A percentile compares a stretch with the other conserved stretches of the same genome.
These are phyloP conservation scores for Puma concolor DNA, from an alignment of 2,113 vertebrate species.

Conservation along the genomic window DNA sequence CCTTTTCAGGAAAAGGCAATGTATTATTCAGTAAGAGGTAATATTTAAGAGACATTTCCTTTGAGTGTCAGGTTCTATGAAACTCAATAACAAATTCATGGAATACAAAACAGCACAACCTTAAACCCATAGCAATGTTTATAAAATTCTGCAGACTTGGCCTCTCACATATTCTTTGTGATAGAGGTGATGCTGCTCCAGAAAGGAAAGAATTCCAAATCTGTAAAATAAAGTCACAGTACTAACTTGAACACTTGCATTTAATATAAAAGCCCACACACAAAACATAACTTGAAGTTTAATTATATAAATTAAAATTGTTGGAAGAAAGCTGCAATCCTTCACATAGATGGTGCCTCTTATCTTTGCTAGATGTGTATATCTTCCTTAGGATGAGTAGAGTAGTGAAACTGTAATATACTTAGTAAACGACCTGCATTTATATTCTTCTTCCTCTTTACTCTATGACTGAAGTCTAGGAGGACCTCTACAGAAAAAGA, in stretches of 20 bases:
- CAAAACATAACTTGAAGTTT: slow-evolving; percentile 6
- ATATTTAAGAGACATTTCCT: slow-evolving; percentile 60
- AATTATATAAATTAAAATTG: slow-evolving; percentile 42
- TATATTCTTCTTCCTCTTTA: not conserved
- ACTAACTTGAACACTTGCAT: slow-evolving; percentile 25
- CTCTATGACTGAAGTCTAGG: not conserved
- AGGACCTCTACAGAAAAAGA: slow-evolving; percentile 31
- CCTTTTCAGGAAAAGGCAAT: not conserved
- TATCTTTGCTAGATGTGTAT: slow-evolving; percentile 1
- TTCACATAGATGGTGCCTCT: slow-evolving; percentile 22
- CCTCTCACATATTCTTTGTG: not conserved
- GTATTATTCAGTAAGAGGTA: slow-evolving; percentile 62
- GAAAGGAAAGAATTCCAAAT: not conserved
- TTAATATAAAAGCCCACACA: slow-evolving; percentile 19
- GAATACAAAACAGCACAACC: slow-evolving; percentile 39
- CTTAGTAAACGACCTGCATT: slow-evolving; percentile 22
- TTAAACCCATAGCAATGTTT: not conserved
- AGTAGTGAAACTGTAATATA: not conserved
- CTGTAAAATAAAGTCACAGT: slow-evolving; percentile 18
- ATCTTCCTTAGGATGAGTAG: not conserved
- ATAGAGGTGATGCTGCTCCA: not conserved
- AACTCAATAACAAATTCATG: slow-evolving; percentile 41
- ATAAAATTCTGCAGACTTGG: not conserved
- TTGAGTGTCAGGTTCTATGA: slow-evolving; percentile 52
- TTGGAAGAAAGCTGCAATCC: not conserved